Evolutionary conservation across 2,797 vertebrate species (phyloP).

Genomic region (Hypotaenidia philippensis): DNA sequence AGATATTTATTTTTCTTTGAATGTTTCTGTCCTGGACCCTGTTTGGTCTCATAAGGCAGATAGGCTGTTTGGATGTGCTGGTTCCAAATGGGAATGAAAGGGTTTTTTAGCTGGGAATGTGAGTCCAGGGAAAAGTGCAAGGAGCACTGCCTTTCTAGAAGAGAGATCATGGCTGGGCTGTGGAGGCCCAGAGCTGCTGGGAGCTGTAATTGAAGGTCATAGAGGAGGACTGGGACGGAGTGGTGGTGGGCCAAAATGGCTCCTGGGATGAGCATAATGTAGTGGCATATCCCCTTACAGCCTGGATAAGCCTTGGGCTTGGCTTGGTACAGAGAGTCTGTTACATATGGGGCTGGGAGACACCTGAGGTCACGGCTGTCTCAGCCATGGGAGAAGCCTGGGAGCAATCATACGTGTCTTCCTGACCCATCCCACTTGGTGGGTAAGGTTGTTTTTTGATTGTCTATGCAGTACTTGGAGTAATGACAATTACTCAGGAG

Average conservation of each 20-base stretch:
- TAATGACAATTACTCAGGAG: no score
- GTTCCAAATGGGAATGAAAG: not conserved
- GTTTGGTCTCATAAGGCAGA: not conserved
- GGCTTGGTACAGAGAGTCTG: not conserved
- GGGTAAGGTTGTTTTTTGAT: no score
- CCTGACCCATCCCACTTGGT: no score
- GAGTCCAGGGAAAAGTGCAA: not conserved
- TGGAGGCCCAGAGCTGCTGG: not conserved
- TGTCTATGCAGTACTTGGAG: no score
- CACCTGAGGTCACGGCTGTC: accelerated
- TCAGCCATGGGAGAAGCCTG: no score
- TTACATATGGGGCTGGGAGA: not conserved
- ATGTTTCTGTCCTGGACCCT: not conserved
- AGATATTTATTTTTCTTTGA: not conserved
- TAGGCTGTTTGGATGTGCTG: not conserved
- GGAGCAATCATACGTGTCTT: not conserved
- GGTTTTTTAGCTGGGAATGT: not conserved
- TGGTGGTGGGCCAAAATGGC: not conserved
- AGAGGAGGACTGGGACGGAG: not conserved
- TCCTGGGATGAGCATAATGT: not conserved
- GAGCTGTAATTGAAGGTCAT: not conserved
- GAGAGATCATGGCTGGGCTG: accelerated
- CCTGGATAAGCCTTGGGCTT: not conserved
- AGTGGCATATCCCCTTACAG: not conserved
- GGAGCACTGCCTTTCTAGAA: not conserved